Conservation (phyloP, 2,888 invertebrate genomes). For the Polydrusus tereticollis region DNA sequence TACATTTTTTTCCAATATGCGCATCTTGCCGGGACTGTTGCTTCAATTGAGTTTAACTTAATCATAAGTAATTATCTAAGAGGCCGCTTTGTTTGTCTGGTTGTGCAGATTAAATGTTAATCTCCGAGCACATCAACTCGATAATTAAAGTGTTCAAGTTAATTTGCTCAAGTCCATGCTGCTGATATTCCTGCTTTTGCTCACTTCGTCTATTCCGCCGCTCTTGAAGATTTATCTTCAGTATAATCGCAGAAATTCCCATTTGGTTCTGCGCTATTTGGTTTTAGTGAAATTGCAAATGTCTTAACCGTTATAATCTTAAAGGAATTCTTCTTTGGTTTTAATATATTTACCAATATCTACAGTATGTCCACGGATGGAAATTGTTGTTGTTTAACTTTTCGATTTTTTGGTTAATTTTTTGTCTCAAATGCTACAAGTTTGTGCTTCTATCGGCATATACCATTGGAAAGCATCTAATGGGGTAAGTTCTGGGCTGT, state of each 20-base stretch:
- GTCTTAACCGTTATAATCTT: not conserved
- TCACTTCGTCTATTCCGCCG: not conserved
- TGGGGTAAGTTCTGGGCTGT: too few relatives aligned
- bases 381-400: too few relatives aligned
- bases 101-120: not conserved
- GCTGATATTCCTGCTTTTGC: not conserved
- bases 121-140: not conserved
- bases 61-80: not conserved
- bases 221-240: not conserved
- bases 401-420: too few relatives aligned
- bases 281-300: not conserved
- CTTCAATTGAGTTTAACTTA: too few relatives aligned
- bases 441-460: too few relatives aligned
- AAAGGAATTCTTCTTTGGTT: not conserved
- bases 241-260: not conserved
- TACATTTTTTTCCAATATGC: too few relatives aligned
- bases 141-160: slow-evolving; percentile 1
- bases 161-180: not conserved
- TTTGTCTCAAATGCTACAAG: too few relatives aligned
- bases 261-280: slow-evolving; percentile 5
- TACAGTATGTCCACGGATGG: too few relatives aligned
- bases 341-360: too few relatives aligned
- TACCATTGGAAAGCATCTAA: too few relatives aligned
- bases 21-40: too few relatives aligned
- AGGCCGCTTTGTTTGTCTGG: not conserved